These are phyloP conservation scores for Coleophora deauratella DNA, from an alignment of 2,888 invertebrate species.

Conservation along the genomic window DNA sequence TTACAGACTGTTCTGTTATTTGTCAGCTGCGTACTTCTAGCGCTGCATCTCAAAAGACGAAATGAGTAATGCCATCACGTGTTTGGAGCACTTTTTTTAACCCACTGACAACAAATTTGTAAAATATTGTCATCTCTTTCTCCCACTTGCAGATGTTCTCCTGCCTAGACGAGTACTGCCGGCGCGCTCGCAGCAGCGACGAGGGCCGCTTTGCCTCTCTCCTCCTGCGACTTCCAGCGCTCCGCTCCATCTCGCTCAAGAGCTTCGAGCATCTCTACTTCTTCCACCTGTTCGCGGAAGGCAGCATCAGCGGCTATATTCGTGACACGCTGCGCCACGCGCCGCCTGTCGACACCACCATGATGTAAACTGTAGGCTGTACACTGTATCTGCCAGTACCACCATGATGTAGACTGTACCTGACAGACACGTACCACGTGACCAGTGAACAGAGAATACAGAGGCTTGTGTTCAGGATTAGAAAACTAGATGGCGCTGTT, in stretches of 20 bases:
- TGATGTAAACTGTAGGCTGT: slow-evolving; percentile 28
- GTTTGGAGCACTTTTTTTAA: too few relatives aligned
- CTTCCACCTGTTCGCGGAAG: slow-evolving; percentile 92
- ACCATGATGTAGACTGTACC: too few relatives aligned
- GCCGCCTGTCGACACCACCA: slow-evolving; percentile 55
- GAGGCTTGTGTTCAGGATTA: not conserved
- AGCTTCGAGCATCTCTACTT: slow-evolving; percentile 96
- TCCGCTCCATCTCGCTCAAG: slow-evolving; percentile 93
- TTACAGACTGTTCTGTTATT: too few relatives aligned
- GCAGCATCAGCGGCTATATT: slow-evolving; percentile 88
- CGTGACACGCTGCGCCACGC: slow-evolving; percentile 84
- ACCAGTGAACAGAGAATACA: too few relatives aligned
- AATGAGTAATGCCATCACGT: too few relatives aligned
- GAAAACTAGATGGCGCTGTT: too few relatives aligned
- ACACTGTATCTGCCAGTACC: not conserved
- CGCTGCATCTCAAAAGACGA: too few relatives aligned
- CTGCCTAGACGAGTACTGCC: slow-evolving; percentile 95
- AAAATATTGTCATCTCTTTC: too few relatives aligned
- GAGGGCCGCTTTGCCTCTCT: slow-evolving; percentile 97
- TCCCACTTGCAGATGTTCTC: slow-evolving; percentile 78
- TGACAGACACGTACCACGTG: too few relatives aligned
- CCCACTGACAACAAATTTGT: too few relatives aligned
- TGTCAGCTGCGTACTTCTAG: too few relatives aligned
- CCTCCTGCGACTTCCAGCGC: slow-evolving; percentile 88
- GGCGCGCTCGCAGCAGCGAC: slow-evolving; percentile 89